phyloP scores from a whole-genome alignment of 2,888 invertebrate species.

The Lasioglossum pauxillum region DNA sequence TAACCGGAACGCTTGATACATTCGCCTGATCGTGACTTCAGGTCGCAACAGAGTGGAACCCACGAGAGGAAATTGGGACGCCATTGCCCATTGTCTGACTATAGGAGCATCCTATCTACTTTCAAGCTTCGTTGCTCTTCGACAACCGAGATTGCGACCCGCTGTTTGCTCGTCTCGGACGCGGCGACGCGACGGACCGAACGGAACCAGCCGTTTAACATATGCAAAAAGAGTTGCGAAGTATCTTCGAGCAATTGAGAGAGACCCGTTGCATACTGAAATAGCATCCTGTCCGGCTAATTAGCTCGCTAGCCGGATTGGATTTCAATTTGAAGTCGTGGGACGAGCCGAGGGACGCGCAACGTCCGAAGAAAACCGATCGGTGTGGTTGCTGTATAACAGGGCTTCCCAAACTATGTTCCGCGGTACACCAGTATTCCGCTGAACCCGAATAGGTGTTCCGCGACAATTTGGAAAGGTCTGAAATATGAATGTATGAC shows the following conservation, averaged over 20 bases:
- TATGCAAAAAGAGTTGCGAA: slow-evolving; percentile 6
- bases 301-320: neutral
- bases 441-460: no score
- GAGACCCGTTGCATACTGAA: neutral
- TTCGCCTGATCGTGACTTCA: neutral
- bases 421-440: no score
- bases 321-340: neutral
- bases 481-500: no score
- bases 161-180: neutral
- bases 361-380: neutral
- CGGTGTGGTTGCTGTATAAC: neutral
- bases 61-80: slow-evolving; percentile 6
- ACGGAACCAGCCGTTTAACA: slow-evolving; percentile 16
- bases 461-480: no score
- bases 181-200: neutral
- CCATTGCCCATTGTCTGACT: slow-evolving; percentile 9
- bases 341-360: neutral
- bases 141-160: slow-evolving; percentile 9
- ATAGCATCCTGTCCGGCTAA: neutral
- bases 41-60: slow-evolving; percentile 12
- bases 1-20: neutral
- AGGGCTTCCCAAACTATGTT: no score
- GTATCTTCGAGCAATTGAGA: no score
- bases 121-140: slow-evolving; percentile 20
- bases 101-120: slow-evolving; percentile 13